Evolutionary conservation across 2,888 invertebrate genomes (phyloP).

Genomic region (Homarus gammarus): DNA sequence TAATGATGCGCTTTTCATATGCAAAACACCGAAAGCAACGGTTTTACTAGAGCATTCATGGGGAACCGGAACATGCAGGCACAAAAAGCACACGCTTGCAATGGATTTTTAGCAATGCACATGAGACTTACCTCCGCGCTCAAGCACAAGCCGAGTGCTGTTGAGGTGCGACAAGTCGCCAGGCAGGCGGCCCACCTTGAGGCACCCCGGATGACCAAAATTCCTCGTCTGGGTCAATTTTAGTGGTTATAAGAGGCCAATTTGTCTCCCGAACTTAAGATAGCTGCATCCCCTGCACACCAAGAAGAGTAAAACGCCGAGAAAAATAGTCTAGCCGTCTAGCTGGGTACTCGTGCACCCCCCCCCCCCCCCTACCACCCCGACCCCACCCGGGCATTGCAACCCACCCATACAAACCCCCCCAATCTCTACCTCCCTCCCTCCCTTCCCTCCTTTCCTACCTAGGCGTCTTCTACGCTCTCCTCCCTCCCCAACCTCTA

Average conservation of each 20-base stretch:
- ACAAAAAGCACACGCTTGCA: constrained; percentile 55
- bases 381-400: not conserved
- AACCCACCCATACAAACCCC: not conserved
- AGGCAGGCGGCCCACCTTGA: not conserved
- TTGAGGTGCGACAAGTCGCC: constrained; percentile 30
- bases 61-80: constrained; percentile 23
- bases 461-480: constrained; percentile 8
- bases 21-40: constrained; percentile 63
- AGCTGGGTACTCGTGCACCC: constrained; percentile 13
- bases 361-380: constrained; percentile 5
- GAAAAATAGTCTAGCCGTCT: constrained; percentile 45
- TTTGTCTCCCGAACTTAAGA: not conserved
- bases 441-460: constrained; percentile 1
- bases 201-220: constrained; percentile 1
- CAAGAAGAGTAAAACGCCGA: constrained; percentile 23
- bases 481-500: not conserved
- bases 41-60: constrained; percentile 33
- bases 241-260: not conserved
- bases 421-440: not conserved
- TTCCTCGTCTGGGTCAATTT: constrained; percentile 9
- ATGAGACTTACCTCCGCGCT: constrained; percentile 37
- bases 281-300: constrained; percentile 42
- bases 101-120: constrained; percentile 27
- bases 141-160: constrained; percentile 29
- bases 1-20: constrained; percentile 60